Conservation (phyloP, 2,113 vertebrate species). For the Ceyx cyanopectus region DNA sequence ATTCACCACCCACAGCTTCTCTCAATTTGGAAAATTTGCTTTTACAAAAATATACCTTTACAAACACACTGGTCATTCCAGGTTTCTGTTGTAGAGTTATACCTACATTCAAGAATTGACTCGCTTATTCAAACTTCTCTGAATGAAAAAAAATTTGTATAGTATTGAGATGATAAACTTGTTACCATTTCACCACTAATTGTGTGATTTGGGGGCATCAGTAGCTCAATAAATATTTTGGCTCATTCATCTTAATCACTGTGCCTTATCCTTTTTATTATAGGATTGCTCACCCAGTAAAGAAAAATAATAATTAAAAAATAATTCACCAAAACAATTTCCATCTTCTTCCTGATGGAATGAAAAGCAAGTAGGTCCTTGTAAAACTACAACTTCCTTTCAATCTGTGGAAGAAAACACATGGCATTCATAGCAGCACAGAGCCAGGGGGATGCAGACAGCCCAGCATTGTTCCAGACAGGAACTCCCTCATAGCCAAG, state of each 20-base stretch:
- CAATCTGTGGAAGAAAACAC: not conserved
- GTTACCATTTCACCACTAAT: not conserved
- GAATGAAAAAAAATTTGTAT: not conserved
- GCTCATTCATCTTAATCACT: not conserved
- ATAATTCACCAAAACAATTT: not conserved
- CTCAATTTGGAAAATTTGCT: not conserved
- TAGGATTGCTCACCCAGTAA: not conserved
- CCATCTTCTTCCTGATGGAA: not conserved
- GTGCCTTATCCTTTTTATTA: not conserved
- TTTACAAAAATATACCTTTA: not conserved
- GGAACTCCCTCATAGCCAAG: not conserved
- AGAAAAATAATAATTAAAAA: not conserved
- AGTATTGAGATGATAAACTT: not conserved
- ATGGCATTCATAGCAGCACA: not conserved
- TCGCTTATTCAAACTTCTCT: not conserved
- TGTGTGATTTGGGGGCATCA: not conserved
- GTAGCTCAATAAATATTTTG: not conserved
- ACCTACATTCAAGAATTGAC: not conserved
- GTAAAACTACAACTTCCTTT: slow-evolving; percentile 20
- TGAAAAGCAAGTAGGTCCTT: not conserved
- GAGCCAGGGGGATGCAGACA: not conserved
- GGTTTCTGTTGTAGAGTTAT: not conserved
- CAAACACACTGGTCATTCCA: not conserved
- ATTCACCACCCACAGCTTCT: not conserved
- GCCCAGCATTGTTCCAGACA: not conserved